Evolutionary conservation across 2,113 vertebrate genomes (phyloP).

Genomic region (Pteruthius melanotis): DNA sequence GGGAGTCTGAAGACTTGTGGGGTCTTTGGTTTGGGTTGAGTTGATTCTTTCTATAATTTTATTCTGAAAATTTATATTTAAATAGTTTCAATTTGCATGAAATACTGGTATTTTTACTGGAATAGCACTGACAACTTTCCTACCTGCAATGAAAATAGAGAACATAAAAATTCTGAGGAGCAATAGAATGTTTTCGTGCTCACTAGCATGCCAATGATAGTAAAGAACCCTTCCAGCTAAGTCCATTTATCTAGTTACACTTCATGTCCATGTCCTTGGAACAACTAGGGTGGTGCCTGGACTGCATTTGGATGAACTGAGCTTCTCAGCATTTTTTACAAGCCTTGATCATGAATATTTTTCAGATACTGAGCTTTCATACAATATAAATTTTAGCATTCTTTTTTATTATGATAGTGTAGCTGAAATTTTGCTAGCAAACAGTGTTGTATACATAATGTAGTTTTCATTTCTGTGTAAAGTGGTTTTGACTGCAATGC

Average conservation of each 20-base stretch:
- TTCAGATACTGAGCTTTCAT: not conserved
- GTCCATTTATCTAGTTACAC: not conserved
- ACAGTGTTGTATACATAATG: not conserved
- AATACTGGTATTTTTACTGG: not conserved
- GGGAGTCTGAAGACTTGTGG: not conserved
- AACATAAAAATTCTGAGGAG: not conserved
- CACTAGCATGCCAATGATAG: not conserved
- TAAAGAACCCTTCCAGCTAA: not conserved
- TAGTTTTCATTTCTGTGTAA: conserved; percentile 13
- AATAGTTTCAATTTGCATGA: not conserved
- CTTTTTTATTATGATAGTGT: not conserved
- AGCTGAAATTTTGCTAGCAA: not conserved
- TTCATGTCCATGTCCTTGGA: not conserved
- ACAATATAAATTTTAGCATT: not conserved
- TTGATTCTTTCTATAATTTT: not conserved
- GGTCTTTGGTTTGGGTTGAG: not conserved
- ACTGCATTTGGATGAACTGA: not conserved
- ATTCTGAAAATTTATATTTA: not conserved
- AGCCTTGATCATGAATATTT: not conserved
- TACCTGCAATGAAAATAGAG: not conserved
- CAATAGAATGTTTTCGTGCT: not conserved
- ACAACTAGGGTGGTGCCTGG: not conserved
- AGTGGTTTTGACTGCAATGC: not conserved
- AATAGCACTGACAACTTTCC: not conserved
- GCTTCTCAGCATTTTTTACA: not conserved